phyloP scores from a whole-genome alignment of 30 jellyfish, hydroid and myxozoan genomes.

The Aurelia aurita complex sp. Pacific region DNA sequence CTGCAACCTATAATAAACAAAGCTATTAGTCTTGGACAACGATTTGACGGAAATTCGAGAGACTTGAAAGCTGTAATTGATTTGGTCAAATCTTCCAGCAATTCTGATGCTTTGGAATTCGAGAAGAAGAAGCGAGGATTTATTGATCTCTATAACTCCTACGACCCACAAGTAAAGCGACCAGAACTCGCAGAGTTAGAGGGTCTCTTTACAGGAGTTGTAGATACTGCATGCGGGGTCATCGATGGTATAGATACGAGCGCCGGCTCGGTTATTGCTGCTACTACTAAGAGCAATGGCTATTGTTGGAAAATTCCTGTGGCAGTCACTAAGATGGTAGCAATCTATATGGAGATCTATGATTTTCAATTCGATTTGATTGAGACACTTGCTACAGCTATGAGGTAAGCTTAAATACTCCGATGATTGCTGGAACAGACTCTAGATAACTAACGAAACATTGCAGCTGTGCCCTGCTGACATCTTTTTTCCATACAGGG shows the following conservation, averaged over 20 bases:
- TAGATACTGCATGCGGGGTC: slow-evolving; percentile 47
- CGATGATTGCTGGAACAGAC: too few relatives aligned
- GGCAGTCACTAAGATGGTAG: slow-evolving; percentile 8
- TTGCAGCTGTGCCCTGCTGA: too few relatives aligned
- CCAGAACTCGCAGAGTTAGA: slow-evolving; percentile 48
- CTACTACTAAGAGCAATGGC: not conserved
- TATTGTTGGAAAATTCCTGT: slow-evolving; percentile 28
- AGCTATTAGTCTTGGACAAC: slow-evolving; percentile 20
- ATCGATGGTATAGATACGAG: slow-evolving; percentile 41
- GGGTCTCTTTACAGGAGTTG: slow-evolving; percentile 38
- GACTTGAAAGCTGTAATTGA: slow-evolving; percentile 21
- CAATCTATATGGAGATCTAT: slow-evolving; percentile 27
- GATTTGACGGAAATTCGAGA: slow-evolving; percentile 16
- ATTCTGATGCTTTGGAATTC: slow-evolving; percentile 22
- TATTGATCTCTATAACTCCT: slow-evolving; percentile 17
- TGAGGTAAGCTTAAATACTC: not conserved
- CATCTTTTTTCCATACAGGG: too few relatives aligned
- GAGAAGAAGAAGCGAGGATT: slow-evolving; percentile 21
- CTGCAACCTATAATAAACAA: slow-evolving; percentile 23
- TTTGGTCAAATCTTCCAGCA: slow-evolving; percentile 10
- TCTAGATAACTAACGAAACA: too few relatives aligned
- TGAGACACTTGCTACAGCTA: slow-evolving; percentile 49
- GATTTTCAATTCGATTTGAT: slow-evolving; percentile 52
- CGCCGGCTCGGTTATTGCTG: slow-evolving; percentile 10
- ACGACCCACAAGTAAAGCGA: slow-evolving; percentile 48